A percentile compares a stretch with the other conserved stretches of the same genome.
Conservation (phyloP, 2,888 invertebrate species). For the Lycia hirtaria region DNA sequence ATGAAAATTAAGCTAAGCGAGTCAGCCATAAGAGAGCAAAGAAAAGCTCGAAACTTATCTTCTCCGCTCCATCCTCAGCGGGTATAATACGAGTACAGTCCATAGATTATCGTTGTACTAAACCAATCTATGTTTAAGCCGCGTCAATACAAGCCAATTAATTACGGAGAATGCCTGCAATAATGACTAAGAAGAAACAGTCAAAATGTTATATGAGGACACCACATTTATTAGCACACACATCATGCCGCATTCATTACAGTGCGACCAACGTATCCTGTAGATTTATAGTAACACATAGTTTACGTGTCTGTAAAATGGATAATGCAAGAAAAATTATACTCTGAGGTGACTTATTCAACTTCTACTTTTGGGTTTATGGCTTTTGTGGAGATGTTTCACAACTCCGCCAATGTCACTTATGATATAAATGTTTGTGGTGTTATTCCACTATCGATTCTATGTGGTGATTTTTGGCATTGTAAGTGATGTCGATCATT, state of each 20-base stretch:
- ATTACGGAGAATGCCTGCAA: conserved; percentile 36
- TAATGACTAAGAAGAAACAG: conserved; percentile 33
- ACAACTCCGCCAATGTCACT: no score
- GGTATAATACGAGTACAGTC: conserved; percentile 24
- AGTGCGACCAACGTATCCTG: not conserved
- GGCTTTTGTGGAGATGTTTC: no score
- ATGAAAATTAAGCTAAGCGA: conserved; percentile 36
- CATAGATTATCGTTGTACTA: conserved; percentile 26
- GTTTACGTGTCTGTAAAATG: no score
- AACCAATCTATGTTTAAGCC: conserved; percentile 29
- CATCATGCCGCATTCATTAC: conserved; percentile 31
- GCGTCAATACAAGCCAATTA: conserved; percentile 36
- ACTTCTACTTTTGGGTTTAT: no score
- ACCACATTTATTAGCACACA: conserved; percentile 28
- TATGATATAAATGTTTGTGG: no score
- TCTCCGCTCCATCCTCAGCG: conserved; percentile 29
- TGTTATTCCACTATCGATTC: no score
- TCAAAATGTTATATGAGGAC: conserved; percentile 38
- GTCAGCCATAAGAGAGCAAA: conserved; percentile 29
- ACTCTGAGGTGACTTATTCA: no score
- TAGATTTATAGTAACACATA: no score
- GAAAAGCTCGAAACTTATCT: conserved; percentile 41
- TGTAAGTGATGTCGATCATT: no score
- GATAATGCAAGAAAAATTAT: no score
- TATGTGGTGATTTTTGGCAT: no score